Percentiles rank a stretch among this genome's conserved stretches.
These are phyloP conservation scores for Cheirogaleus medius DNA, from an alignment of 2,113 vertebrate species.

Conservation along the genomic window DNA sequence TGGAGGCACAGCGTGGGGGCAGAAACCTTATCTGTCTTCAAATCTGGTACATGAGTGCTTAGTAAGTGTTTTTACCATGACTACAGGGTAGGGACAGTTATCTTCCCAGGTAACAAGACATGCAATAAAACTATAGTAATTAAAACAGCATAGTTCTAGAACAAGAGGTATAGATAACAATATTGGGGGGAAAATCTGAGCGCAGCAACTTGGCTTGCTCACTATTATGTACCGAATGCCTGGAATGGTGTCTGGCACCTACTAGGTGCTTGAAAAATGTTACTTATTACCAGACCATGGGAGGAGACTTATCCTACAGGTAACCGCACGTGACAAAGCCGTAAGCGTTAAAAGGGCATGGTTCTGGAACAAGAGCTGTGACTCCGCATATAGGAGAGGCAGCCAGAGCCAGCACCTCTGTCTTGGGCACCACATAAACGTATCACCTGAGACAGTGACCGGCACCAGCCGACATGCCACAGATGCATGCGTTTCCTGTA, in stretches of 20 bases:
- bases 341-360: not conserved
- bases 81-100: not conserved
- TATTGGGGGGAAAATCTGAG: too few relatives aligned
- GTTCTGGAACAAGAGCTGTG: not conserved
- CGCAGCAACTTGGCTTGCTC: not conserved
- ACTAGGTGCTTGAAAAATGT: not conserved
- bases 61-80: not conserved
- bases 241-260: not conserved
- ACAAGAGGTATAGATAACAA: not conserved
- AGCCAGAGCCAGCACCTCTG: not conserved
- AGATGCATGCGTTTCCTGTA: accelerated
- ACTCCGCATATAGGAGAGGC: not conserved
- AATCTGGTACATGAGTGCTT: not conserved
- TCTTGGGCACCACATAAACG: not conserved
- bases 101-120: not conserved
- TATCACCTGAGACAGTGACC: not conserved
- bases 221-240: not conserved
- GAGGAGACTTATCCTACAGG: not conserved
- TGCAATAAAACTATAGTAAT: not conserved
- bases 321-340: too few relatives aligned
- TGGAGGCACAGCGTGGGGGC: not conserved
- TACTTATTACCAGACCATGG: not conserved
- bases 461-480: not conserved
- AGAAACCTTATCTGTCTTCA: not conserved
- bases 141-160: too few relatives aligned